A percentile compares a stretch with the other conserved stretches of the same genome.
These are phyloP conservation scores for Sterna hirundo DNA, from an alignment of 2,113 vertebrate species.

Conservation along the genomic window DNA sequence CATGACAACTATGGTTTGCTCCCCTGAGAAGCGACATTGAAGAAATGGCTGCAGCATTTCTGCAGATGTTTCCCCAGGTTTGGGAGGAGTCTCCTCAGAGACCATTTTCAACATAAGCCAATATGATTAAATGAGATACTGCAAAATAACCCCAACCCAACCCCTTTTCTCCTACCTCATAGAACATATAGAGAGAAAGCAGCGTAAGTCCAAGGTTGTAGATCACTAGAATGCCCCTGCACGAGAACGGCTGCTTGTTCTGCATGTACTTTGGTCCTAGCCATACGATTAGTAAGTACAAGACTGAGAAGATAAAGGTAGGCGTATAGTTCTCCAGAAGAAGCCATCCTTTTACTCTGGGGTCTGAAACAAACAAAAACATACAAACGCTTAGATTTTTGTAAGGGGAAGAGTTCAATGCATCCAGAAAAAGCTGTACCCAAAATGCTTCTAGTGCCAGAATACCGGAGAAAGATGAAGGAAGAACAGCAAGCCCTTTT, in stretches of 20 bases:
- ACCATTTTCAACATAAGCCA: not conserved
- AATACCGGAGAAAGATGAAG: not conserved
- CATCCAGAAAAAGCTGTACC: not conserved
- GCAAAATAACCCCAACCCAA: not conserved
- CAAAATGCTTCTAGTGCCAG: not conserved
- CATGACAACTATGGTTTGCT: not conserved
- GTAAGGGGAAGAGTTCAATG: not conserved
- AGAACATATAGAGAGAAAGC: constrained; percentile 95
- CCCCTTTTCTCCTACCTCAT: constrained; percentile 82
- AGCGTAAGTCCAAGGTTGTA: constrained; percentile 92
- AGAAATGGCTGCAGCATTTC: not conserved
- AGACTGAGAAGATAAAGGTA: constrained; percentile 85
- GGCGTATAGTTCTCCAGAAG: constrained; percentile 92
- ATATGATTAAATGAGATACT: not conserved
- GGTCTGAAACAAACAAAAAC: constrained; percentile 80
- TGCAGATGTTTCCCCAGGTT: not conserved
- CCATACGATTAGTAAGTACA: constrained; percentile 94
- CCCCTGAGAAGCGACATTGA: not conserved
- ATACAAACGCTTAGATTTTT: not conserved
- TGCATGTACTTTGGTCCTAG: constrained; percentile 95
- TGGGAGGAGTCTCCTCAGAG: not conserved
- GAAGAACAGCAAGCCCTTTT: not conserved
- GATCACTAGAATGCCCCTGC: constrained; percentile 85
- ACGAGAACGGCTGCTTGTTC: constrained; percentile 83
- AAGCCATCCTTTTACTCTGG: constrained; percentile 90